Evolutionary conservation across 37 sponge, comb jelly and placozoan species (phyloP).

Genomic region (Cladorhizidae sp.): DNA sequence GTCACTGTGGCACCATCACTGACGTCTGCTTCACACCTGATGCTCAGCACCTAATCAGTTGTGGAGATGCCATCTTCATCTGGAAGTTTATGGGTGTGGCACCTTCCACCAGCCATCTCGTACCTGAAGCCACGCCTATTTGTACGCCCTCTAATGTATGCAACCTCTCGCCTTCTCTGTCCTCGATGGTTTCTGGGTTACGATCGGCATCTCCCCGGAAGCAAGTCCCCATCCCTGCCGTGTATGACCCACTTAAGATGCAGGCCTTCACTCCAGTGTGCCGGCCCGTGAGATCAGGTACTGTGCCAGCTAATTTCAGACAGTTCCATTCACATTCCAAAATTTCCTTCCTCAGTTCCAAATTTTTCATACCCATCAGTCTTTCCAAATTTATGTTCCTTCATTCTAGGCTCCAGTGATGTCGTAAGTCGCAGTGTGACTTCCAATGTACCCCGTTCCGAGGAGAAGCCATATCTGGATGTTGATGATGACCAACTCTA

Average conservation of each 20-base stretch:
- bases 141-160: conserved; percentile 5
- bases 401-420: neutral
- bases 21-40: conserved; percentile 45
- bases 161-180: neutral
- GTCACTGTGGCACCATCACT: conserved; percentile 60
- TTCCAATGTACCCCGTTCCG: neutral
- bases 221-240: conserved; percentile 42
- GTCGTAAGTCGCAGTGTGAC: neutral
- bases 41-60: conserved; percentile 31
- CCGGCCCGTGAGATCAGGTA: neutral
- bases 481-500: conserved; percentile 16
- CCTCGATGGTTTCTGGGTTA: neutral
- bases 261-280: conserved; percentile 49
- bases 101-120: neutral
- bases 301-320: neutral
- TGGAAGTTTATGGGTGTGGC: conserved; percentile 55
- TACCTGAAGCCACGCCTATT: conserved; percentile 1
- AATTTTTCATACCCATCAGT: too few relatives aligned
- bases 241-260: conserved; percentile 45
- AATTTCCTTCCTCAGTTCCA: neutral
- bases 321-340: neutral
- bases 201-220: conserved; percentile 45
- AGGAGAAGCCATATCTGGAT: neutral
- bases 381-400: too few relatives aligned
- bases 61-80: conserved; percentile 76